Evolutionary conservation across 2,888 invertebrate genomes (phyloP), one percentile per base, ranked within the genome.

Genomic region (Coelopa pilipes): DNA sequence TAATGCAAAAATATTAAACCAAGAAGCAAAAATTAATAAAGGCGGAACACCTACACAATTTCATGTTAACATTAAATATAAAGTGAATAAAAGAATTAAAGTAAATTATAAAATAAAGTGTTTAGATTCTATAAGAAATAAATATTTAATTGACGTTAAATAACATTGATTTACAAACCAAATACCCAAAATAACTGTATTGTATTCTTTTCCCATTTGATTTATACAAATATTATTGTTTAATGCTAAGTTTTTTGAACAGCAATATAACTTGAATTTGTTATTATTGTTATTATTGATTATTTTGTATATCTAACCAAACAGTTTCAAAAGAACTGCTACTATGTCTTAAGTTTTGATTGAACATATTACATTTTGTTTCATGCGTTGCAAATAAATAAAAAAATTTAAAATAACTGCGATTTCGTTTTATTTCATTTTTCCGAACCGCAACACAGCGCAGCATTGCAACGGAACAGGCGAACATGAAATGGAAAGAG

Each of bases 31-130:
- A 70, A 72, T 55, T 77, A 76, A 76, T 77, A 79, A 77, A 78
- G 70, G 53, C 68, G 76, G 78, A 78, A 78, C 79, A 82, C 78
- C 77, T 81, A 77, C 79, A 82, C 83, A 84, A 84, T 85, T 86
- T 81, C 84, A 86, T 86, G 86, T 86, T 86, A 86, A 86, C 86
- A 86, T 86, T 86, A 86, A 82, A 84, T 83, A 82, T 83, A 84
- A 79, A 80, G 17, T 70, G 68, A 75, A 62, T 55, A 75, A 74
- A 76, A 76, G 72, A 75, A 76, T 74, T 69, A 66, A 74, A 55
- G 53, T 63, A 59, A 60, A 62, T 76, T 50, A 81, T 80, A 80
- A 79, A 82, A 79, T 79, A 81, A 80, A 70, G 70, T 73, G 70
- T 60, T 73, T 75, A 75, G 70, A 73, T 70, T 66, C 68, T 60